These are phyloP conservation scores for Sprattus sprattus DNA, from an alignment of 2,113 vertebrate genomes.

Conservation along the genomic window DNA sequence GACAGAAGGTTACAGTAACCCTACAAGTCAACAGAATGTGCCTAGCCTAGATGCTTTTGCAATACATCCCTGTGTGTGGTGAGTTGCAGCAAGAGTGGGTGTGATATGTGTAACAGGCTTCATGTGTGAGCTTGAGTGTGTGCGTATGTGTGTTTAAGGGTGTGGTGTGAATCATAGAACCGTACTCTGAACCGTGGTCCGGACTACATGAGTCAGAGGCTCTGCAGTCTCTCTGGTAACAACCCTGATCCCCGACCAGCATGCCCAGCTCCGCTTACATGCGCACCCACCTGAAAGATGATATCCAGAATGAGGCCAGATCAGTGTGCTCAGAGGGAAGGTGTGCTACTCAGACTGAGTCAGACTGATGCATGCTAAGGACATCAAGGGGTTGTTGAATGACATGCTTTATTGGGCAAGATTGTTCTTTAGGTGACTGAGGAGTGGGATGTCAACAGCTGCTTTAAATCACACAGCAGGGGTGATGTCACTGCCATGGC, in stretches of 20 bases:
- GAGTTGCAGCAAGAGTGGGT: neutral
- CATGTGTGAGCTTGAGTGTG: neutral
- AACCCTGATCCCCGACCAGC: neutral
- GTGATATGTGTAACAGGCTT: neutral
- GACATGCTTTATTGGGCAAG: neutral
- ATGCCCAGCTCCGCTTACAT: neutral
- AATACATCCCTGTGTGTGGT: neutral
- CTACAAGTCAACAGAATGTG: neutral
- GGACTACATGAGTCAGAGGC: neutral
- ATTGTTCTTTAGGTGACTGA: neutral
- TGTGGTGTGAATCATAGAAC: neutral
- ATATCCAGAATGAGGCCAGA: neutral
- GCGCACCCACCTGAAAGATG: neutral
- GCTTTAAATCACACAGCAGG: neutral
- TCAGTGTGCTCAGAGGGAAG: neutral
- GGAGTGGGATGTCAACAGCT: conserved; percentile 9
- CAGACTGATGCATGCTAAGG: conserved; percentile 19
- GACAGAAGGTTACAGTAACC: neutral
- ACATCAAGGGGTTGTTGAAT: conserved; percentile 24
- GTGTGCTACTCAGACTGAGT: conserved; percentile 10
- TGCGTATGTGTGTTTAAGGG: neutral
- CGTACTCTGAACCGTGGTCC: neutral
- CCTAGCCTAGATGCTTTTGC: neutral
- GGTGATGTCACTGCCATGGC: neutral
- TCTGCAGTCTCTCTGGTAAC: neutral